Conservation (phyloP, 1,140 invertebrate species). For the Drusus annulatus region DNA sequence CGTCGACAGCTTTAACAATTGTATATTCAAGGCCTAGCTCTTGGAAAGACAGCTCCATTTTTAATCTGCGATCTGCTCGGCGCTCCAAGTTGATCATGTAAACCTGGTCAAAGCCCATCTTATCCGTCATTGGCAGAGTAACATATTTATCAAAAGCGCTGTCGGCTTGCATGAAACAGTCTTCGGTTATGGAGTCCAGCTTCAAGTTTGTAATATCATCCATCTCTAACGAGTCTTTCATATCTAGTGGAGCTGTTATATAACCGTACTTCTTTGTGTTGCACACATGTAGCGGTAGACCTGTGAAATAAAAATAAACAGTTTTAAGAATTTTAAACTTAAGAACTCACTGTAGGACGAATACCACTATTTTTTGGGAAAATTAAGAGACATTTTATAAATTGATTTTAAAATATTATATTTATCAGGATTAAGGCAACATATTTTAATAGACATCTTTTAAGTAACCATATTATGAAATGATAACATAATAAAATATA, state of each 20-base stretch:
- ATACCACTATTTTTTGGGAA: too few relatives aligned
- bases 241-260: slow-evolving; percentile 85
- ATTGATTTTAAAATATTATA: too few relatives aligned
- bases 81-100: slow-evolving; percentile 94
- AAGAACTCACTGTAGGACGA: too few relatives aligned
- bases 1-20: slow-evolving; percentile 89
- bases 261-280: slow-evolving; percentile 90
- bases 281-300: slow-evolving; percentile 82
- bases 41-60: slow-evolving; percentile 86
- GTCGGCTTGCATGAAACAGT: slow-evolving; percentile 63
- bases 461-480: too few relatives aligned
- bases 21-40: slow-evolving; percentile 86
- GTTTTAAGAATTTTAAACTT: neutral
- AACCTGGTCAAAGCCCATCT: slow-evolving; percentile 82
- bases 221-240: slow-evolving; percentile 75
- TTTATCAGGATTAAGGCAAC: too few relatives aligned
- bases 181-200: slow-evolving; percentile 67
- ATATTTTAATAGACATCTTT: too few relatives aligned
- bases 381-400: too few relatives aligned
- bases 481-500: too few relatives aligned
- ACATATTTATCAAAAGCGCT: slow-evolving; percentile 69
- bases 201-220: slow-evolving; percentile 85
- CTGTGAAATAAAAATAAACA: slow-evolving; percentile 62
- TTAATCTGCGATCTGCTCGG: slow-evolving; percentile 81
- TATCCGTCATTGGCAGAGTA: slow-evolving; percentile 71